Evolutionary conservation across 2,113 vertebrate species (phyloP).

Genomic region (Picathartes gymnocephalus): DNA sequence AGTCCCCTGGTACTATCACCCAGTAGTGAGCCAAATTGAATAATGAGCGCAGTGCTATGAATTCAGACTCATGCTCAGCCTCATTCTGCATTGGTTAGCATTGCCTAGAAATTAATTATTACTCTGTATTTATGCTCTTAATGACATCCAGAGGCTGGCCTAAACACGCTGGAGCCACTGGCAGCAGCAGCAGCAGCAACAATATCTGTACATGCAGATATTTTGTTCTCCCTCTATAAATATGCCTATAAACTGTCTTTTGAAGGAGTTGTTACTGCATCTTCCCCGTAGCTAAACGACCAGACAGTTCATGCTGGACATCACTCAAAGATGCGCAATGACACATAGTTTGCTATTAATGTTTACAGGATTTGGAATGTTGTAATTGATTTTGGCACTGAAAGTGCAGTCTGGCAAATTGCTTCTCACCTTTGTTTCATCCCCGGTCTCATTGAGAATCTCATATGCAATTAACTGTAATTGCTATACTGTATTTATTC

Average conservation of each 20-base stretch:
- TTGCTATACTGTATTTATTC: conserved; percentile 35
- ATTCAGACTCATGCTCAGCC: background rate
- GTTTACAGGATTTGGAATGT: conserved; percentile 11
- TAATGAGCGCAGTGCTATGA: background rate
- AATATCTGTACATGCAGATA: background rate
- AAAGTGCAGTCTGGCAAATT: conserved; percentile 26
- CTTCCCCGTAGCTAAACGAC: background rate
- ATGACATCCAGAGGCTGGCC: background rate
- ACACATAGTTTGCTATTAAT: background rate
- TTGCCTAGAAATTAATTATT: conserved; percentile 22
- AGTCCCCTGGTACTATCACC: background rate
- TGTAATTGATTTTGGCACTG: conserved; percentile 39
- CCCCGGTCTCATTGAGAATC: background rate
- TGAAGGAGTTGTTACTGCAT: background rate
- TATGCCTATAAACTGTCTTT: background rate
- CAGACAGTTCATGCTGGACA: background rate
- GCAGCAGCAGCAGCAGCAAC: background rate
- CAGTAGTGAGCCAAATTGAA: background rate
- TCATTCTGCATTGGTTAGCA: background rate
- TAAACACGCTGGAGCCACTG: accelerated
- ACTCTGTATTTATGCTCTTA: background rate
- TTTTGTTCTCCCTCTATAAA: background rate
- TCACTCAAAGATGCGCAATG: background rate
- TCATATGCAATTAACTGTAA: conserved; percentile 37
- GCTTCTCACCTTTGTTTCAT: conserved; percentile 39